These are phyloP conservation scores for Xenopus laevis DNA, from an alignment of 2,113 vertebrate species.

Conservation along the genomic window DNA sequence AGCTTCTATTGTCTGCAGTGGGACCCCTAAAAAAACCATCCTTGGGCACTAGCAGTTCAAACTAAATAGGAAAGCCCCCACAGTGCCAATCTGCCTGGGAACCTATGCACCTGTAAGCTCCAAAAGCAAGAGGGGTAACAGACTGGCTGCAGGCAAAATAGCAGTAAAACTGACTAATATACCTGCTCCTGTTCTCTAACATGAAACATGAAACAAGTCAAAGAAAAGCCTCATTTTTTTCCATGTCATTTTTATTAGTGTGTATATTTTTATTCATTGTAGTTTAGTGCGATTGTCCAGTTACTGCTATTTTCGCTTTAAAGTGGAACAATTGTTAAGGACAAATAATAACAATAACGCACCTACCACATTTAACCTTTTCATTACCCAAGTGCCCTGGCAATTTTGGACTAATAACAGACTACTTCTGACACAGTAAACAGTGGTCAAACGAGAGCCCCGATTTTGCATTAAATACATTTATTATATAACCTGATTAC, in stretches of 20 bases:
- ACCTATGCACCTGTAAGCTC: constrained; percentile 58
- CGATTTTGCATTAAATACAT: no score
- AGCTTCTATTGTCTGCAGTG: no score
- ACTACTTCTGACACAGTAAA: no score
- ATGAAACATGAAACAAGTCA: constrained; percentile 46
- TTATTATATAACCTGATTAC: no score
- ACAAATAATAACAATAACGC: constrained; percentile 58
- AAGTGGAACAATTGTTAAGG: constrained; percentile 69
- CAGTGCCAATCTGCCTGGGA: constrained; percentile 25
- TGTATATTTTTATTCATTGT: constrained; percentile 60
- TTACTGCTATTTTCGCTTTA: constrained; percentile 75
- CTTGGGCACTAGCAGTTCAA: no score
- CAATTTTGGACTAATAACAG: constrained; percentile 11
- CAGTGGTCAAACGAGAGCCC: no score
- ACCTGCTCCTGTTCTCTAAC: constrained; percentile 50
- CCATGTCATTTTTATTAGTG: constrained; percentile 48
- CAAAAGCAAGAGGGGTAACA: constrained; percentile 53
- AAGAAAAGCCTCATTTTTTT: constrained; percentile 4
- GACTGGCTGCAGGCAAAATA: constrained; percentile 59
- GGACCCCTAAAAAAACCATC: no score
- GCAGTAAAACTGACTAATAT: constrained; percentile 62
- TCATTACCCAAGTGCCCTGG: not conserved
- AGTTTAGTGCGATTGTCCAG: constrained; percentile 72
- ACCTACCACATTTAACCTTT: not conserved
- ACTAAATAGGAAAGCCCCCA: no score